A percentile compares a stretch with the other conserved stretches of the same genome.
Evolutionary conservation across 1,140 invertebrate species (phyloP).

Genomic region (Calliopsis andreniformis): DNA sequence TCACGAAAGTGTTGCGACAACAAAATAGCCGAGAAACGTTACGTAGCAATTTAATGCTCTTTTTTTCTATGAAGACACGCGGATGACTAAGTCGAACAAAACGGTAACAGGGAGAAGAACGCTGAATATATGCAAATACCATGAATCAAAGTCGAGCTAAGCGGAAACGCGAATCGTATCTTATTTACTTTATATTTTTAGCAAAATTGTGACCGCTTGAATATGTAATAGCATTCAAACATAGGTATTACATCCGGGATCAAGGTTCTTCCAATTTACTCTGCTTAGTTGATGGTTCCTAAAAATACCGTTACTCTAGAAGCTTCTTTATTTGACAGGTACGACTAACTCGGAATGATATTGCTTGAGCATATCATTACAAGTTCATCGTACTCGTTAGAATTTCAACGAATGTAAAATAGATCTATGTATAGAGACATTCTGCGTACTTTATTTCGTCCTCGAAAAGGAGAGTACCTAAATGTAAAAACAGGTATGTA

Average conservation of each 20-base stretch:
- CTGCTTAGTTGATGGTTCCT: no score
- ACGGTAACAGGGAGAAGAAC: neutral
- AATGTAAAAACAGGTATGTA: neutral
- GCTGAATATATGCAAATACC: no score
- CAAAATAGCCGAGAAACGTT: no score
- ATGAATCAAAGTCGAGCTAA: neutral
- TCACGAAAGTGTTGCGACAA: neutral
- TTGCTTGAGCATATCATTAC: no score
- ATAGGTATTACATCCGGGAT: no score
- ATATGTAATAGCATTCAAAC: no score
- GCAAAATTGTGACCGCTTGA: no score
- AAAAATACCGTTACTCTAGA: neutral
- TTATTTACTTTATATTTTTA: neutral
- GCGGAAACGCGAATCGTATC: neutral
- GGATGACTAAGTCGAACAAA: neutral
- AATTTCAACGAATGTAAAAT: neutral
- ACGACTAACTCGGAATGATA: neutral
- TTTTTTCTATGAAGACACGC: neutral
- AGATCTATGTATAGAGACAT: neutral
- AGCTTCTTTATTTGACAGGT: neutral
- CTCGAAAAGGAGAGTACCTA: neutral
- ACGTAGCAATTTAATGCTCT: no score
- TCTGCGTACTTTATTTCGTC: neutral
- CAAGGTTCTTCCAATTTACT: neutral
- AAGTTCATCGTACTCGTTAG: neutral